Base-by-base conservation (phyloP, 2,888 invertebrate species). In the Theretra japonica region DNA sequence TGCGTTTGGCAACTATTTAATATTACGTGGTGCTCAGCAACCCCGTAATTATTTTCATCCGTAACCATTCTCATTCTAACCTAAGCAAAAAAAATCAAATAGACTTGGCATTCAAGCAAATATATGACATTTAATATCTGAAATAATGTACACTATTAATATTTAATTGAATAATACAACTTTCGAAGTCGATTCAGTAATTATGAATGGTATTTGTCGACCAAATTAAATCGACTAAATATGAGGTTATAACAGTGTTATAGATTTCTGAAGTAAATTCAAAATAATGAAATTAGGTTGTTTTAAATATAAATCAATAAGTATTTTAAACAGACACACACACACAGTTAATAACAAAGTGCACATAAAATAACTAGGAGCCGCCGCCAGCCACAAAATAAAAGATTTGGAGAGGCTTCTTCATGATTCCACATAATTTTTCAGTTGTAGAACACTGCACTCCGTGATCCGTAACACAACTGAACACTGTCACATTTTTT, bases 341-440 rank as follows among this genome's bases (percentile, higher is more conserved):
- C 83, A 86, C 80, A 86, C 78, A 84, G 85, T 90, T 90, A 90
- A 84, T 87, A 81, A 90, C 89, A 90, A 88, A 81, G 91, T 92
- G 93, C 93, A 90, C 84, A 82, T 82, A 82, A 85, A 87, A 86
- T 82, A 79, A 76, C 77, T 77, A 74, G 85, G 90, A 86, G 90
- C 94, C 94, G 93, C 94, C 94, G 94, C 93, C 93, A 87, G 88
- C 90, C 91, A 88, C 88, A 85, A 65, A 41, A 48, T 21, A 30
- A 19, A 59, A 59, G 4, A n/a, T 23, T 41, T 23, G 62, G 15
- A 23, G 21, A 65, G 23, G 65, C 21, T 23, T 48, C 65, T 65
- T 65, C 65, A 17, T 71, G 21, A 33, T 60, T 28, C 21, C 59
- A 60, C 48, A 56, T 19, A 11, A 17, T 17, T 65, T 65, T 65